A percentile compares a stretch with the other conserved stretches of the same genome.
These are phyloP conservation scores for Phasia obesa DNA, from an alignment of 2,888 invertebrate genomes.

Conservation along the genomic window DNA sequence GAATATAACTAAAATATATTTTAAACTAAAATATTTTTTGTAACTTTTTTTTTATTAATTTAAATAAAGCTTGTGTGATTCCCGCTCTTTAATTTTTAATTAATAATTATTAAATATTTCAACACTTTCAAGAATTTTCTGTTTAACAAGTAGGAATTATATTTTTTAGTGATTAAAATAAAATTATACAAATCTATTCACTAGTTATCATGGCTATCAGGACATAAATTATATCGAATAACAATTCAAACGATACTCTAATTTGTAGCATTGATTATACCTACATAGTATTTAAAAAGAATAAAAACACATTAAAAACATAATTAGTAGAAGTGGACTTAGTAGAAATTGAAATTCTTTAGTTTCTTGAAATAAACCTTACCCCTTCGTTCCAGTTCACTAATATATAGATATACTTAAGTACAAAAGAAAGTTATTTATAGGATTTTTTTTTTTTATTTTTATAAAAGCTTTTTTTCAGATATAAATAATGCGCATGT, in stretches of 20 bases:
- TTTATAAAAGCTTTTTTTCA: neutral
- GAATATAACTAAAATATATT: too few relatives aligned
- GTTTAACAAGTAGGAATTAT: too few relatives aligned
- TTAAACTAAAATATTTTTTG: too few relatives aligned
- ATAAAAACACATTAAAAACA: too few relatives aligned
- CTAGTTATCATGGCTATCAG: constrained; percentile 17
- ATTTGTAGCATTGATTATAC: constrained; percentile 67
- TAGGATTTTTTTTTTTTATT: neutral
- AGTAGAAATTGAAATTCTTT: neutral
- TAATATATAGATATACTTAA: too few relatives aligned
- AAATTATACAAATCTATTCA: constrained; percentile 17
- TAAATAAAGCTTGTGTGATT: too few relatives aligned
- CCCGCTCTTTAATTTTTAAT: too few relatives aligned
- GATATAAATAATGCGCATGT: constrained; percentile 65
- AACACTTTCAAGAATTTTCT: too few relatives aligned
- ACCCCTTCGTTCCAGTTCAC: constrained; percentile 12
- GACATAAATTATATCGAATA: constrained; percentile 58
- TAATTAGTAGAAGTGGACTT: constrained; percentile 1
- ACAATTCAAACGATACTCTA: constrained; percentile 70
- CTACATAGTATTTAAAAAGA: neutral
- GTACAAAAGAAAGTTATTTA: constrained; percentile 37
- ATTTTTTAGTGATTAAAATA: neutral
- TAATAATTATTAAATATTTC: too few relatives aligned
- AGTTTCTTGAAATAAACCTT: constrained; percentile 21
- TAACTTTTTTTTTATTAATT: too few relatives aligned